Percentiles rank a stretch among this genome's conserved stretches.
phyloP scores from a whole-genome alignment of 2,797 vertebrate species.

The Xiphorhynchus erythropygius region DNA sequence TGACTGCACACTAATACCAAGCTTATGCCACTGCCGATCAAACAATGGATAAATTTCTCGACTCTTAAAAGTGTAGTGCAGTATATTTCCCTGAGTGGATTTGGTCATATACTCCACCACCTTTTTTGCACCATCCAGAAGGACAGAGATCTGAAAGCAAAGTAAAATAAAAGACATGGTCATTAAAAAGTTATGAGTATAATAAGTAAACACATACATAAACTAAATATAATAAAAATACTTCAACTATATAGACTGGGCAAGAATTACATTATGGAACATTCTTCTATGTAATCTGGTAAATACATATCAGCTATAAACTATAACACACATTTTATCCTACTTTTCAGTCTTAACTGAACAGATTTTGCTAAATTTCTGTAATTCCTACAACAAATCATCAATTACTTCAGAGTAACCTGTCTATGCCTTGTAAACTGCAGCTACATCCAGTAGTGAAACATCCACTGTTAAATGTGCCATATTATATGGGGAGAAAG shows the following conservation, averaged over 20 bases:
- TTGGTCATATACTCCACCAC: conserved; percentile 87
- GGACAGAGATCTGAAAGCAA: conserved; percentile 83
- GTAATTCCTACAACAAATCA: background rate
- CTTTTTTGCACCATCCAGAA: conserved; percentile 89
- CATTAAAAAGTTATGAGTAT: background rate
- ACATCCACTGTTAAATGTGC: background rate
- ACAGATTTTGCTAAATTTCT: background rate
- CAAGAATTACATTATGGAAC: background rate
- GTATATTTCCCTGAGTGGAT: conserved; percentile 78
- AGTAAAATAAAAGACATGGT: background rate
- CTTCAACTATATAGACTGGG: background rate
- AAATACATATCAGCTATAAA: background rate
- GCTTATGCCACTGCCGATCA: conserved; percentile 96
- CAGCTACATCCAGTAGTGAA: background rate
- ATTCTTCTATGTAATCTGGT: background rate
- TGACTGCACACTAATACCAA: conserved; percentile 86
- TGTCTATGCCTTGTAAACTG: background rate
- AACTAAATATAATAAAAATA: background rate
- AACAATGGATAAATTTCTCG: conserved; percentile 90
- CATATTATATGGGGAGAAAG: fast-evolving
- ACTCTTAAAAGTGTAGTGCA: conserved; percentile 90
- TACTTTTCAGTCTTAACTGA: background rate
- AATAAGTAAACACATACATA: background rate
- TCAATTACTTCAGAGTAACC: background rate
- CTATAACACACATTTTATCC: background rate